Evolutionary conservation across 1,140 invertebrate genomes (phyloP).

Genomic region (Papilio glaucus): DNA sequence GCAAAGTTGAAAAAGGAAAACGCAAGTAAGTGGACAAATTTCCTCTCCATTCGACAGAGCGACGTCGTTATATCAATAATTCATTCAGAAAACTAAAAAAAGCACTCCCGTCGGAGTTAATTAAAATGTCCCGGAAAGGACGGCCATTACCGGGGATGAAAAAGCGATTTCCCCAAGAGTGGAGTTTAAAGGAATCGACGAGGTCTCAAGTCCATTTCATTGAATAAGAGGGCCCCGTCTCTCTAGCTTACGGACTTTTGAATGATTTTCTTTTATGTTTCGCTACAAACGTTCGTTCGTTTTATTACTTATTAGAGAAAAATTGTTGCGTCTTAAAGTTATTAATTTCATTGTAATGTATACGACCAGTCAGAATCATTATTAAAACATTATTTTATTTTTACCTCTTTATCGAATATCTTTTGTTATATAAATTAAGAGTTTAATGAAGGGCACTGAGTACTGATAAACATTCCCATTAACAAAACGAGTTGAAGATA

Average conservation of each 20-base stretch:
- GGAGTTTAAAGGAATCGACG: slow-evolving; percentile 75
- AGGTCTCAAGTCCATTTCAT: slow-evolving; percentile 67
- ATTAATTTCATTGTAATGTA: background rate
- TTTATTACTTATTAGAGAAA: slow-evolving; percentile 47
- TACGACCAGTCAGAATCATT: background rate
- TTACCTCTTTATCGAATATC: background rate
- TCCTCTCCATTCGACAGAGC: slow-evolving; percentile 39
- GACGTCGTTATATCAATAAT: slow-evolving; percentile 64
- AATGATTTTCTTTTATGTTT: slow-evolving; percentile 60
- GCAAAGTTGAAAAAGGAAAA: slow-evolving; percentile 35
- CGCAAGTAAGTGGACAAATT: slow-evolving; percentile 42
- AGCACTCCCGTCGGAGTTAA: slow-evolving; percentile 71
- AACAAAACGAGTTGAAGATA: too few species aligned
- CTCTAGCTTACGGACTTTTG: slow-evolving; percentile 56
- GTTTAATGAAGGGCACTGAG: too few species aligned
- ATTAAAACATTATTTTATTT: background rate
- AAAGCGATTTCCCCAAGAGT: slow-evolving; percentile 76
- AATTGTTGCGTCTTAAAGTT: background rate
- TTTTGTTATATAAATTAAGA: background rate
- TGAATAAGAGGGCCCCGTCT: slow-evolving; percentile 54
- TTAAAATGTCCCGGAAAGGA: slow-evolving; percentile 77
- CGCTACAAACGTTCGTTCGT: slow-evolving; percentile 58
- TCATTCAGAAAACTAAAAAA: slow-evolving; percentile 72
- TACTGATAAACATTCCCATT: too few species aligned
- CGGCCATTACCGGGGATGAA: slow-evolving; percentile 76